Base-by-base conservation (phyloP, 2,113 vertebrate genomes). In the Podarcis raffonei region DNA sequence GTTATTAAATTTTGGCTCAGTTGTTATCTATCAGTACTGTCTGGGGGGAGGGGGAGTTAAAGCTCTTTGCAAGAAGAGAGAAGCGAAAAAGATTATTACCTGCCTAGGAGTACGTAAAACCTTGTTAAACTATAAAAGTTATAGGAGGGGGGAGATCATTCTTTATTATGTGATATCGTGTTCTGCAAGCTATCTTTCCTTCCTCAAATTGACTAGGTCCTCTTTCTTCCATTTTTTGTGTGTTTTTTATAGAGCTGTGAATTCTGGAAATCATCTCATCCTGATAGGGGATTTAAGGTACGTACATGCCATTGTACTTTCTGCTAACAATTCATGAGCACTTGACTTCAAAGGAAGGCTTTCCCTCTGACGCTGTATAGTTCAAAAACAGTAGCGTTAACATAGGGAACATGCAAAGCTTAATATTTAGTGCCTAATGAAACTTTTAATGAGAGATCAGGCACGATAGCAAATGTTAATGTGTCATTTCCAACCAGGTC, bases 1-100 rank as follows among this genome's bases (percentile, higher is more conserved):
- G 87, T 94, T 95, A 93, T 97, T 96, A 95, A 94, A 97, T 95
- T 96, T 95, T 95, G 94, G 89, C 92, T 96, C 88, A 5, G 74
- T 94, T 93, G 88, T 95, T 94, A 94, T 94, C 92, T 93, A 93
- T 91, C 88, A 91, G 72, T 92, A 95, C 93, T 93, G 93, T 94
- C 93, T 87, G 83, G 89, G 30, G 53, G 1, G 18, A 3, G 5
- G 7, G n/a, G 15, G n/a, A 2, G 48, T 89, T 95, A 94, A 92
- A 91, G 57, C 88, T 92, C 86, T 77, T 90, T 89, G 77, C 85
- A 89, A 93, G 87, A 91, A 94, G 81, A 89, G 71, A 89, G 81
- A 89, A 62, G 2, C 48, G 83, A 86, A 87, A 74, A 86, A 95
- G 91, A 92, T 95, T 94, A 95, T 95, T 95, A 96, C 95, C 94